Conservation (phyloP, 2,113 vertebrate genomes). For the Lipotes vexillifer region DNA sequence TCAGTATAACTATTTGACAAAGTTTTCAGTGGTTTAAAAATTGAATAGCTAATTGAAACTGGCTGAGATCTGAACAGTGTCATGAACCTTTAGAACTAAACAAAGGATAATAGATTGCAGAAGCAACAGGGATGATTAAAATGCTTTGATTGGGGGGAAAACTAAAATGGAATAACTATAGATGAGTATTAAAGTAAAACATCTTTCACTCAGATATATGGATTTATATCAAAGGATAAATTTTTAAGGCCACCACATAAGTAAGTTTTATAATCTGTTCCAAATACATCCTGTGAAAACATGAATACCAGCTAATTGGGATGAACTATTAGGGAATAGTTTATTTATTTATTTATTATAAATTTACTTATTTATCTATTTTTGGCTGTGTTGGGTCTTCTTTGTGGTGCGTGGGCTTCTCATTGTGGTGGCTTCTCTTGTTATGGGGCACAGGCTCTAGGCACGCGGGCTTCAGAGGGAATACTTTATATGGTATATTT, state of each 20-base stretch:
- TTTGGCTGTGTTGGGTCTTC: too few species aligned
- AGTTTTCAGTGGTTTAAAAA: constrained; percentile 23
- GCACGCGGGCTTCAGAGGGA: too few species aligned
- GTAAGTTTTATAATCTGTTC: background rate
- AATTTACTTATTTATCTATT: too few species aligned
- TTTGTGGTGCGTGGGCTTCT: too few species aligned
- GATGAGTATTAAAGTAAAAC: background rate
- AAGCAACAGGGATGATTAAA: background rate
- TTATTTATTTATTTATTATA: too few species aligned
- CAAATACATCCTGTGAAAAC: background rate
- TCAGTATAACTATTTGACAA: background rate
- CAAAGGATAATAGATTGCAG: background rate
- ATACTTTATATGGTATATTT: background rate
- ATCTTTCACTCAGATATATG: background rate
- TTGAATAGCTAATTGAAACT: constrained; percentile 25
- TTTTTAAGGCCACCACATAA: background rate
- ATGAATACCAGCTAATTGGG: background rate
- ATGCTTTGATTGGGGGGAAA: background rate
- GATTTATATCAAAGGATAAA: background rate
- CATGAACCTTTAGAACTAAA: background rate
- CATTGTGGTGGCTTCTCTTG: too few species aligned
- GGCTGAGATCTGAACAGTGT: background rate
- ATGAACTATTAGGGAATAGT: background rate
- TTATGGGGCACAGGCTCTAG: too few species aligned
- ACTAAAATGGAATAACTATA: constrained; percentile 2